phyloP scores from a whole-genome alignment of 2,113 vertebrate genomes.

The Lampris megalopsis region DNA sequence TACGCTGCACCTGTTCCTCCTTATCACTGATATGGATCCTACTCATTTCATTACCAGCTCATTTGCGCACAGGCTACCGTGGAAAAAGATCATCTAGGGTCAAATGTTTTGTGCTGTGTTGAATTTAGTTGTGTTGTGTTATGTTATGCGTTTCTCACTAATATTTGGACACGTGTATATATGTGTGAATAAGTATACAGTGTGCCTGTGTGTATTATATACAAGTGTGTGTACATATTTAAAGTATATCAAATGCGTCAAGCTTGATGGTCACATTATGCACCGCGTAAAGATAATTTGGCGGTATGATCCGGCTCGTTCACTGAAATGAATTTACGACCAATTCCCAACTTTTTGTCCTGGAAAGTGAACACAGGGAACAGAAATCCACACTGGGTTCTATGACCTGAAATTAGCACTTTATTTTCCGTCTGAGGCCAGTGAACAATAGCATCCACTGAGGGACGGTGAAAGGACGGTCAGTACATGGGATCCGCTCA shows the following conservation, averaged over 20 bases:
- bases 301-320: neutral
- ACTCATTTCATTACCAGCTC: conserved; percentile 29
- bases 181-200: neutral
- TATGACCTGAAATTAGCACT: conserved; percentile 16
- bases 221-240: neutral
- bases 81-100: conserved; percentile 29
- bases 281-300: neutral
- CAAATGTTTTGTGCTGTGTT: conserved; percentile 6
- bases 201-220: neutral
- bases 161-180: conserved; percentile 24
- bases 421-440: neutral
- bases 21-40: conserved; percentile 20
- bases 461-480: neutral
- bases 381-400: neutral
- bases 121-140: neutral
- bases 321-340: neutral
- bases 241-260: neutral
- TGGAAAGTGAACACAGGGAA: neutral
- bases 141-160: neutral
- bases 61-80: conserved; percentile 24
- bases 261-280: neutral
- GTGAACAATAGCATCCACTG: neutral
- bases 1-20: conserved; percentile 51
- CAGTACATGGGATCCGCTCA: neutral
- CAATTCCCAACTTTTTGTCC: neutral